Percentiles rank a stretch among this genome's conserved stretches.
phyloP scores from a whole-genome alignment of 2,797 vertebrate genomes.

The Dipus sagitta region DNA sequence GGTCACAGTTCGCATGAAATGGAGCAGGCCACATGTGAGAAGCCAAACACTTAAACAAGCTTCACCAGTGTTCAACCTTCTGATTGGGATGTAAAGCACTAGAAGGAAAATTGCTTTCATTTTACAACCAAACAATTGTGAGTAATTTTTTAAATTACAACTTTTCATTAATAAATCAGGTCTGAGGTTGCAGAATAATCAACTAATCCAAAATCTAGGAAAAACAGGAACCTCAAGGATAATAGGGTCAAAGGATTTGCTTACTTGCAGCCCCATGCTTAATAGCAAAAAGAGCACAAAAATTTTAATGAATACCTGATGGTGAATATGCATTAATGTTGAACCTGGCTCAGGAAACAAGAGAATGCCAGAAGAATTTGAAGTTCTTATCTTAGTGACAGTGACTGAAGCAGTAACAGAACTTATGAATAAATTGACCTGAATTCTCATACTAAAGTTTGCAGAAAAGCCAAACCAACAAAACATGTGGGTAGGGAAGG shows the following conservation, averaged over 20 bases:
- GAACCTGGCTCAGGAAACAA: background rate
- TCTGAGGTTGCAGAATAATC: background rate
- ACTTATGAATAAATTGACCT: background rate
- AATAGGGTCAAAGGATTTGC: background rate
- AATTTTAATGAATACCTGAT: background rate
- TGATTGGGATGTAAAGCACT: background rate
- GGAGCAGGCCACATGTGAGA: background rate
- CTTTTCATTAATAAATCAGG: slow-evolving; percentile 1
- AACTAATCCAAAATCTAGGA: background rate
- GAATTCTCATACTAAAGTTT: background rate
- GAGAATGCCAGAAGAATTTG: background rate
- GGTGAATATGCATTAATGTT: background rate
- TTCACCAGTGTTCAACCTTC: background rate
- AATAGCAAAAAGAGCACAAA: background rate
- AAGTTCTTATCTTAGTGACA: background rate
- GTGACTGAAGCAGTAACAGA: background rate
- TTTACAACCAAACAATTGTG: background rate
- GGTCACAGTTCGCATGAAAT: background rate
- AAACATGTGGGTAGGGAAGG: no score
- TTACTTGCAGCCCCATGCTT: background rate
- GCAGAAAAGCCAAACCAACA: background rate
- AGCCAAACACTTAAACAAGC: background rate
- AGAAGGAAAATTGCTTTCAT: background rate
- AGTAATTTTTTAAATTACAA: background rate
- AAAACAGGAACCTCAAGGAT: background rate